Evolutionary conservation across 2,888 invertebrate genomes (phyloP), one percentile per base, ranked within the genome.

Genomic region (Drosophila silvestris): DNA sequence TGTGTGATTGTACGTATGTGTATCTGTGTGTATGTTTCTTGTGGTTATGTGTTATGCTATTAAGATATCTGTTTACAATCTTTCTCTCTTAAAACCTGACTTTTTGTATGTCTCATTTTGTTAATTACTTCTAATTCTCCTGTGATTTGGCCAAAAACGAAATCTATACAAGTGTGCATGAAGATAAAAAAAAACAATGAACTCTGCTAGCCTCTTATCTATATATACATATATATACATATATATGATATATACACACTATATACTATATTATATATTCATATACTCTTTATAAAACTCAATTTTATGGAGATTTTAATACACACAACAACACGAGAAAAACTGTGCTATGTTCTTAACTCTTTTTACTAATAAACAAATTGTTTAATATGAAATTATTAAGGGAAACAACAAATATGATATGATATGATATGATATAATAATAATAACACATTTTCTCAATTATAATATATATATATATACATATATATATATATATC

Each of bases 81-180:
- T 57, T 57, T 56, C 54, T 69, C 52, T 63, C 37, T 63, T 66
- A 53, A 59, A 72, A 54, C 33, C 53, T 44, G 47, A 61, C 58
- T 59, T 64, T 64, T 69, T 62, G 64, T 59, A 74, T 62, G 51
- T 52, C 61, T 61, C 73, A 44, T 41, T 78, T 57, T 81, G 67
- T 65, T 81, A 71, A 58, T 58, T 65, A 81, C 72, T 78, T 72
- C 72, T 80, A 79, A 81, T 81, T 81, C 81, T 81, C 81, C 81
- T 81, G 81, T 81, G 81, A 81, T 81, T 81, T 81, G 82, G 81
- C 81, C 81, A 81, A 81, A 80, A 67, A 56, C 35, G 35, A 62
- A 77, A 77, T 66, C 72, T 66, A 54, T 53, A 74, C 74, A 68
- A 77, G 56, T 74, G 77, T 70, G 77, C 70, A 78, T 78, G 77